phyloP scores from a whole-genome alignment of 92 coral and sea anemone genomes.

The Porites lobata region DNA sequence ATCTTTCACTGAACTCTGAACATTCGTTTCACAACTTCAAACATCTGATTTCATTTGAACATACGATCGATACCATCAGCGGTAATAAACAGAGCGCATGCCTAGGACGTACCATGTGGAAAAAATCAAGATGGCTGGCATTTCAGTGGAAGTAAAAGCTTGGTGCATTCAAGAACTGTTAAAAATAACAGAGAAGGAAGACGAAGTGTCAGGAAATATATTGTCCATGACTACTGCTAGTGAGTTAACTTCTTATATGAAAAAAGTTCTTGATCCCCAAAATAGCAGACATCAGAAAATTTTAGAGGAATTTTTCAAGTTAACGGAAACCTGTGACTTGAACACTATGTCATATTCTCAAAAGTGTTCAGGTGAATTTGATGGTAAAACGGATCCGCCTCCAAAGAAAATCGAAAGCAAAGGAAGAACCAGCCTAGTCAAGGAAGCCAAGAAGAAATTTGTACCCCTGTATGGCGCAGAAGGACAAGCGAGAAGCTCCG shows the following conservation, averaged over 20 bases:
- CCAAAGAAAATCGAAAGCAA: not conserved
- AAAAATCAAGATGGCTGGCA: conserved; percentile 80
- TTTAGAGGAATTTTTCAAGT: conserved; percentile 49
- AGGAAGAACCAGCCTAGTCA: conserved; percentile 21
- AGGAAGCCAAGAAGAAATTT: conserved; percentile 83
- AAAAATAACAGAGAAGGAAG: conserved; percentile 82
- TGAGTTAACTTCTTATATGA: conserved; percentile 78
- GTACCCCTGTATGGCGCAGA: conserved; percentile 94
- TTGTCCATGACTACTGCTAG: conserved; percentile 73
- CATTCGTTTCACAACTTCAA: conserved; percentile 29
- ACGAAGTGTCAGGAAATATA: conserved; percentile 81
- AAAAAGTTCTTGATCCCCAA: conserved; percentile 76
- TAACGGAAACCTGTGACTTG: conserved; percentile 1
- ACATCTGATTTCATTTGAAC: conserved; percentile 17
- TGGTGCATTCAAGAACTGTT: conserved; percentile 92
- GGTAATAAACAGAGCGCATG: conserved; percentile 30
- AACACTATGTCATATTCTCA: conserved; percentile 26
- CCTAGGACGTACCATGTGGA: not conserved
- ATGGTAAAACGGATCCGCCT: conserved; percentile 17
- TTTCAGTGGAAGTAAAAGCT: conserved; percentile 55
- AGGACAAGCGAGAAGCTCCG: conserved; percentile 91
- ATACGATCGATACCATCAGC: conserved; percentile 6
- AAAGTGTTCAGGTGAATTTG: conserved; percentile 16
- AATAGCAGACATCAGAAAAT: conserved; percentile 71
- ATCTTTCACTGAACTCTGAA: not conserved